Evolutionary conservation across 2,888 invertebrate genomes (phyloP).

Genomic region (Serripes groenlandicus): DNA sequence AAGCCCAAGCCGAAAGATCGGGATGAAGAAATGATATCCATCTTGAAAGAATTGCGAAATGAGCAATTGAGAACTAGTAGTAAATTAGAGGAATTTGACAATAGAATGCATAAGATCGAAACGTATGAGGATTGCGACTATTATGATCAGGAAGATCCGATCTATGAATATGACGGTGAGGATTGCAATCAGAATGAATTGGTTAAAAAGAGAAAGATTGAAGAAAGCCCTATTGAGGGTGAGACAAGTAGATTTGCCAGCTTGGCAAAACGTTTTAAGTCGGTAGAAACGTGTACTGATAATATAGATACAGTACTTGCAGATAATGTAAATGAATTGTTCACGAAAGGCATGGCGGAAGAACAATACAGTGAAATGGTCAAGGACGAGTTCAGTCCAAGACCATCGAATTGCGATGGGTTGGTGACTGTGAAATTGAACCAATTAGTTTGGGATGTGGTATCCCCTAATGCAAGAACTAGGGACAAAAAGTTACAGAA

Average conservation of each 20-base stretch:
- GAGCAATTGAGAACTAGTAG: too few species aligned
- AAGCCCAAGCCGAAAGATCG: too few species aligned
- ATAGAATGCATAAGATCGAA: too few species aligned
- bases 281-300: background rate
- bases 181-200: too few species aligned
- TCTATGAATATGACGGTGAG: too few species aligned
- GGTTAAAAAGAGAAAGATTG: too few species aligned
- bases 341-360: constrained; percentile 40
- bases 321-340: constrained; percentile 10
- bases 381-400: constrained; percentile 34
- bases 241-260: constrained; percentile 1
- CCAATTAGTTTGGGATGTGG: constrained; percentile 42
- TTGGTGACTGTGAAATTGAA: constrained; percentile 31
- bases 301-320: background rate
- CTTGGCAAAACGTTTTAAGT: background rate
- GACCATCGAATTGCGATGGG: constrained; percentile 52
- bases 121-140: too few species aligned
- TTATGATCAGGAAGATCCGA: too few species aligned
- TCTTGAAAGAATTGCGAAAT: too few species aligned
- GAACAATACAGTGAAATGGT: constrained; percentile 37
- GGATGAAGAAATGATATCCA: too few species aligned
- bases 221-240: too few species aligned
- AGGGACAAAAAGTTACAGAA: constrained; percentile 41
- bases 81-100: too few species aligned
- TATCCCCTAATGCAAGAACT: constrained; percentile 5